Conservation (phyloP, 2,888 invertebrate species). For the Sphaeridia pumilis region DNA sequence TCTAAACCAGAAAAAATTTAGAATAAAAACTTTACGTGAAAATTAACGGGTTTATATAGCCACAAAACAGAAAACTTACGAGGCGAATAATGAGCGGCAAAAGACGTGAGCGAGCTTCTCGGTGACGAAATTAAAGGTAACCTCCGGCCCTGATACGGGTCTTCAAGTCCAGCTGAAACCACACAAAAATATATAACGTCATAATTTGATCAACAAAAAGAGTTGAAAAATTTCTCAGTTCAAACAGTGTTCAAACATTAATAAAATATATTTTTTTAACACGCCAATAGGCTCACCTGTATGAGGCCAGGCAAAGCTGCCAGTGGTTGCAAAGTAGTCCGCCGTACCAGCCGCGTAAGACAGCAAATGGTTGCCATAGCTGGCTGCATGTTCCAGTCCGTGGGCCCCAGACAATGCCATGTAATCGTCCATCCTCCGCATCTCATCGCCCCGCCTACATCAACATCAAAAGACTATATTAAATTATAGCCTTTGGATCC, state of each 20-base stretch:
- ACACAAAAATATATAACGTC: not conserved
- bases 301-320: conserved; percentile 23
- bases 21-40: not conserved
- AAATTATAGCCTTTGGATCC: too few species aligned
- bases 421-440: conserved; percentile 28
- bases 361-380: conserved; percentile 17
- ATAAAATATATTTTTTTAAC: not conserved
- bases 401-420: conserved; percentile 23
- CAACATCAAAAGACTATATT: too few species aligned
- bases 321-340: conserved; percentile 12
- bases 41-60: too few species aligned
- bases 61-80: too few species aligned
- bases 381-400: conserved; percentile 20
- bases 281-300: conserved; percentile 16
- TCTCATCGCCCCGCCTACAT: conserved; percentile 12
- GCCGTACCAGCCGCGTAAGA: conserved; percentile 23
- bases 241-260: not conserved
- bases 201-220: not conserved
- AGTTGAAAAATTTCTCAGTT: not conserved
- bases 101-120: conserved; percentile 23
- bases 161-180: conserved; percentile 12
- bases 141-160: conserved; percentile 6
- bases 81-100: conserved; percentile 31
- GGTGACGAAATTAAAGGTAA: conserved; percentile 24
- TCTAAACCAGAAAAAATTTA: too few species aligned